Conservation (phyloP, 2,797 vertebrate species). For the Yasuhikotakia modesta region DNA sequence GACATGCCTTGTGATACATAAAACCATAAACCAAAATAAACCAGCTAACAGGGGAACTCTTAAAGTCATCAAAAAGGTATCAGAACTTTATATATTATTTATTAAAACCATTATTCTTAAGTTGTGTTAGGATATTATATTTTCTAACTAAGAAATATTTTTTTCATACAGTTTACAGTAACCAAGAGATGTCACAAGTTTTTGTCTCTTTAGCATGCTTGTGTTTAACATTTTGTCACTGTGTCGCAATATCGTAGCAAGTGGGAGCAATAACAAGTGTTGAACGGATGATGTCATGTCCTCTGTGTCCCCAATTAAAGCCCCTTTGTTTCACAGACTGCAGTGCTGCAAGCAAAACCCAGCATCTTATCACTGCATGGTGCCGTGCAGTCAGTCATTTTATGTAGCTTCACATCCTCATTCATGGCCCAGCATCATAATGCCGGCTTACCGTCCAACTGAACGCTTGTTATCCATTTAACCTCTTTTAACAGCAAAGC, state of each 20-base stretch:
- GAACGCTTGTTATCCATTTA: slow-evolving; percentile 49
- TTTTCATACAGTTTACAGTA: too few relatives aligned
- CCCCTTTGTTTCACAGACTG: slow-evolving; percentile 24
- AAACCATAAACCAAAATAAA: slow-evolving; percentile 26
- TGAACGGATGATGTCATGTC: background rate
- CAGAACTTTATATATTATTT: too few relatives aligned
- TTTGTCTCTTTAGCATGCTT: background rate
- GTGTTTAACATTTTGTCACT: background rate
- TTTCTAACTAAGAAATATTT: too few relatives aligned
- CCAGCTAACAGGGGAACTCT: too few relatives aligned
- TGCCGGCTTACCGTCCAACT: slow-evolving; percentile 32
- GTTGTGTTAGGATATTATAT: too few relatives aligned
- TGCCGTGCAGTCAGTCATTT: slow-evolving; percentile 32
- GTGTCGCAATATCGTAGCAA: background rate
- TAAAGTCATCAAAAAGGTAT: too few relatives aligned
- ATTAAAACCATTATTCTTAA: too few relatives aligned
- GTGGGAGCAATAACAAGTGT: slow-evolving; percentile 1
- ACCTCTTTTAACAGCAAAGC: slow-evolving; percentile 33
- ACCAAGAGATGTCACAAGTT: too few relatives aligned
- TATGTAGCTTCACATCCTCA: slow-evolving; percentile 38
- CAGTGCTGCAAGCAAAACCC: background rate
- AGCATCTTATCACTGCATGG: slow-evolving; percentile 26
- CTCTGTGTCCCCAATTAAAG: slow-evolving; percentile 6
- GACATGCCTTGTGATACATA: slow-evolving; percentile 21
- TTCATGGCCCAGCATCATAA: slow-evolving; percentile 50